Evolutionary conservation across 1,140 invertebrate species (phyloP), one percentile per base, ranked within the genome.

Genomic region (Ceratina calcarata): DNA sequence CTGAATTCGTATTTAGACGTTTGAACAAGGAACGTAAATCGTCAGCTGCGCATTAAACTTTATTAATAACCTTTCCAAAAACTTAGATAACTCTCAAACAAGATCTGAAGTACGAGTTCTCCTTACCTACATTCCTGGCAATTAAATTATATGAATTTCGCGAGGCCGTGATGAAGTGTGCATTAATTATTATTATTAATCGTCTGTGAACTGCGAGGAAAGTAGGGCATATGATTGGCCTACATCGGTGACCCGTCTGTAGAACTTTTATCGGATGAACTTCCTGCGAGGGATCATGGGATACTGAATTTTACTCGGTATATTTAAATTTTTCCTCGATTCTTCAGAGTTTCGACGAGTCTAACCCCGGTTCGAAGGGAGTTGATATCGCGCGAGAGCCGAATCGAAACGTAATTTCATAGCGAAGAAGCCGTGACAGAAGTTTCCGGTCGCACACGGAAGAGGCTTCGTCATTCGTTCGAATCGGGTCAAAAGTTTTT

Each of bases 401-500:
- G 37, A 45, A 45, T 64, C 22, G 69, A 78, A 72, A 78, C 27
- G 27, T 72, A 71, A 71, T 78, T 71, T 62, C 15, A 27, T 55
- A 57, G 58, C 18, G 58, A 64, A 62, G 58, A 7, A 24, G 49
- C 37, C 20, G 24, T 22, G 57, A 53, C 49, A 62, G 51, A 45
- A 49, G 60, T 78, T 45, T 12, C 53, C 15, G 6, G 53, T 22
- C 3, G 22, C 12, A 22, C 16, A 22, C 16, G n/a, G 27, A n/a
- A 58, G 16, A 55, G 55, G 55, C n/a, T 57, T n/a, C 55, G 55
- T 57, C 16, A 18, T 16, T n/a, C 16, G 10, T 49, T 45, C 18
- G 32, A 55, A 57, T 15, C 12, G 32, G 76, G 68, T 78, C 68
- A 58, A 72, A 78, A 78, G 49, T 78, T 78, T 71, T 72, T 57